Conservation (phyloP, 2,113 vertebrate genomes). For the Carollia perspicillata region DNA sequence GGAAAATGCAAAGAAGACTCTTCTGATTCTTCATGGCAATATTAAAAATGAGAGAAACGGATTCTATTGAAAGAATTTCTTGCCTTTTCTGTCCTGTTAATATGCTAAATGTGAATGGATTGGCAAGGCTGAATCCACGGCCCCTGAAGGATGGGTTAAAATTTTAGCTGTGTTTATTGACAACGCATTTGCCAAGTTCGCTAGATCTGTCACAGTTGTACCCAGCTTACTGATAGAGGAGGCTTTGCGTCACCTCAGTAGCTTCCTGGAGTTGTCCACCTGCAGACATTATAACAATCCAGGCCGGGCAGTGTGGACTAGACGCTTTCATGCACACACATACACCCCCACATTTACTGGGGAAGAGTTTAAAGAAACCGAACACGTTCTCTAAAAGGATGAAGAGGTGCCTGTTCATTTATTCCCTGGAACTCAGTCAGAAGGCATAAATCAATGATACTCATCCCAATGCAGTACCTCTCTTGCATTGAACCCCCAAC, state of each 20-base stretch:
- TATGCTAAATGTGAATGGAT: not conserved
- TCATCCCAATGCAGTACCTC: not conserved
- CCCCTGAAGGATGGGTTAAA: not conserved
- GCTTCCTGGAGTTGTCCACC: not conserved
- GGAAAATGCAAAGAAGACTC: not conserved
- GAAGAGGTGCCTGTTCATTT: slow-evolving; percentile 21
- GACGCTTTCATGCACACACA: not conserved
- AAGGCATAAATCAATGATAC: not conserved
- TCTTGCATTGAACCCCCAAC: not conserved
- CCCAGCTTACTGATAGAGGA: not conserved
- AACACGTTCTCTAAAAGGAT: not conserved
- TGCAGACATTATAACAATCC: not conserved
- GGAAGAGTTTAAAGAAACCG: not conserved
- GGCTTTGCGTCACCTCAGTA: not conserved
- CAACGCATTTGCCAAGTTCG: not conserved
- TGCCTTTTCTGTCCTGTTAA: not conserved
- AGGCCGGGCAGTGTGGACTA: not conserved
- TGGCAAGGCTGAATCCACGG: not conserved
- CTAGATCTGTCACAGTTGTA: not conserved
- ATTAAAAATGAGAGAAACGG: not conserved
- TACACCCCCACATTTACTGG: not conserved
- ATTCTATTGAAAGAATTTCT: not conserved
- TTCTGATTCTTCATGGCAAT: not conserved
- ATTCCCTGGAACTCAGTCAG: slow-evolving; percentile 19
- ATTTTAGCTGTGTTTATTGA: not conserved